Conservation (phyloP, 2,888 invertebrate species). For the Branchellion lobata region DNA sequence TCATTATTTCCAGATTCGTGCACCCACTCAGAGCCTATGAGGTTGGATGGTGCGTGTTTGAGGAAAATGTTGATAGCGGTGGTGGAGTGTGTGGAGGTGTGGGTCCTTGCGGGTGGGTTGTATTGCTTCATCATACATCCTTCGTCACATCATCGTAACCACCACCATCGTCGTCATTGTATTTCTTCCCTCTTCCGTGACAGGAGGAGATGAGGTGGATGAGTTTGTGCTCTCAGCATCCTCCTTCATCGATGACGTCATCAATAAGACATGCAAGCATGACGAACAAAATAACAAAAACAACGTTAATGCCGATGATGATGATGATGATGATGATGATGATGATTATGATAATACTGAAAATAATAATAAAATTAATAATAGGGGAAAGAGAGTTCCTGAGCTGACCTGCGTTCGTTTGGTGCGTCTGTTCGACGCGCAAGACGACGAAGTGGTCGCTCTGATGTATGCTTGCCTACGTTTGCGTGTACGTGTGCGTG, state of each 20-base stretch:
- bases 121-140: no score
- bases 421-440: background rate
- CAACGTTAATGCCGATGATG: background rate
- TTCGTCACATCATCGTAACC: no score
- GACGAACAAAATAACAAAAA: background rate
- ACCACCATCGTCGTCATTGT: background rate
- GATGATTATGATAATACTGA: background rate
- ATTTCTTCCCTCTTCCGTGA: no score
- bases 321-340: slow-evolving; percentile 28
- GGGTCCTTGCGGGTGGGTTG: background rate
- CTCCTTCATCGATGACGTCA: background rate
- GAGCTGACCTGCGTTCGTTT: background rate
- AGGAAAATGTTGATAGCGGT: background rate
- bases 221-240: no score
- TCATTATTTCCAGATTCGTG: no score
- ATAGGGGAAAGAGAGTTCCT: background rate
- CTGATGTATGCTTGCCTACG: background rate
- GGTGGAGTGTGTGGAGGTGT: background rate
- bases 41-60: background rate
- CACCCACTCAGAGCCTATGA: no score
- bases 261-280: background rate
- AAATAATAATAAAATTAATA: background rate
- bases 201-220: no score
- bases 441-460: background rate
- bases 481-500: no score